Base-by-base conservation (phyloP, 2,797 vertebrate species). In the Scleropages formosus region DNA sequence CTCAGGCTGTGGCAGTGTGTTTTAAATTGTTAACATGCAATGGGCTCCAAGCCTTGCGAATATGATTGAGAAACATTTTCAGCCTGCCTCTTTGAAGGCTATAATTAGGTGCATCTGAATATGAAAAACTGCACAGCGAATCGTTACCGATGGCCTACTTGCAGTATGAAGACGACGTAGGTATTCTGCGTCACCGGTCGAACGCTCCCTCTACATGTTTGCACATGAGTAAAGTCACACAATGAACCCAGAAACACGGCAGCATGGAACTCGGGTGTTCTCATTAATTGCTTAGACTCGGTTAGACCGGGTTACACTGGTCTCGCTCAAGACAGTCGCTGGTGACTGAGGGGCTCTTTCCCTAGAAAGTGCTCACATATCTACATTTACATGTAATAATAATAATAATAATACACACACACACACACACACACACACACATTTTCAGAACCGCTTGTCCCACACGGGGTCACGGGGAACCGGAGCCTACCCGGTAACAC, bases 81-180 rank as follows among this genome's bases (percentile, higher is more conserved):
- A 46, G 59, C 27, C 20, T 73, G n/a, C 56, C 46, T 73, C 75
- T 79, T 83, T 81, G 68, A 84, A 81, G 80, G 15, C n/a, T 27
- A 20, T 80, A 75, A 78, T 82, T 80, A 73, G 76, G 65, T 76
- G 51, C 51, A 65, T 79, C 49, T 46, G 62, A 63, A 51, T 69
- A 78, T 81, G 78, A 80, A 81, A 75, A 47, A 85, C 81, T 85
- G 74, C 77, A 82, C 59, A 78, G 64, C 68, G 70, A 84, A 78
- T 82, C 77, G 71, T 73, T 72, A 31, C 31, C 31, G 75, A 84
- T 84, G 26, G 20, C 47, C 49, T 78, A 79, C 74, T 80, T 53
- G 76, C 69, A 78, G 80, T 78, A 81, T 72, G 83, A 72, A 65
- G 49, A 78, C 49, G 51, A 83, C 70, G 65, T 72, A 79, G 80